Percentiles rank a stretch among this genome's conserved stretches.
These are phyloP conservation scores for Andinoacara biseriatus DNA, from an alignment of 2,113 vertebrate genomes.

Conservation along the genomic window DNA sequence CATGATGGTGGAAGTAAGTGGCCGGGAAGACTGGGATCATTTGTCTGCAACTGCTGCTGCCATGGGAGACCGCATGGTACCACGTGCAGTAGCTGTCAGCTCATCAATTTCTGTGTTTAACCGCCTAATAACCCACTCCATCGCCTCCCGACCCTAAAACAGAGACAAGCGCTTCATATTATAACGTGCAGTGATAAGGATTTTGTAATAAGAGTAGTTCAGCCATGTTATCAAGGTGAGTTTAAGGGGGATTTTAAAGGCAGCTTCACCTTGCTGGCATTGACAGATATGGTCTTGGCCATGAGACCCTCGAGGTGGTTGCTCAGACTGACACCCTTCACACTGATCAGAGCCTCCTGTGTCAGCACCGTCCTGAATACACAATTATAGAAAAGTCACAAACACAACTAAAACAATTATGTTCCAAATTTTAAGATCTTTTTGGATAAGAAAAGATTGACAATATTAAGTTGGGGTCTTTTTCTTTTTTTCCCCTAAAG, in stretches of 20 bases:
- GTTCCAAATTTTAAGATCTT: not conserved
- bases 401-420: not conserved
- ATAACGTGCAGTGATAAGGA: not conserved
- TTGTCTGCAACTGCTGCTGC: conserved; percentile 90
- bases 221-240: not conserved
- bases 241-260: not conserved
- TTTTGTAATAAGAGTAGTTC: not conserved
- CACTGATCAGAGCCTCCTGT: conserved; percentile 96
- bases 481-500: accelerated
- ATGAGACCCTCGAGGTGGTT: conserved; percentile 96
- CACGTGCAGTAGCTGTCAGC: conserved; percentile 88
- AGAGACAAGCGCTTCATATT: not conserved
- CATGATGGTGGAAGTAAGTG: conserved; percentile 26
- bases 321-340: conserved; percentile 95
- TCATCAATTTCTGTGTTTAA: conserved; percentile 95
- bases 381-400: not conserved
- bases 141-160: conserved; percentile 91
- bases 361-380: conserved; percentile 89
- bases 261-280: conserved; percentile 88
- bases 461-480: not conserved
- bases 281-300: conserved; percentile 93
- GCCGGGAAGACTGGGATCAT: conserved; percentile 68
- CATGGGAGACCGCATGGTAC: conserved; percentile 88
- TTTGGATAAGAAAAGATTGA: not conserved
- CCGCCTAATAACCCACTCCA: conserved; percentile 97